These are phyloP conservation scores for Punctoribates punctum DNA, from an alignment of 2,888 invertebrate species.

Conservation along the genomic window DNA sequence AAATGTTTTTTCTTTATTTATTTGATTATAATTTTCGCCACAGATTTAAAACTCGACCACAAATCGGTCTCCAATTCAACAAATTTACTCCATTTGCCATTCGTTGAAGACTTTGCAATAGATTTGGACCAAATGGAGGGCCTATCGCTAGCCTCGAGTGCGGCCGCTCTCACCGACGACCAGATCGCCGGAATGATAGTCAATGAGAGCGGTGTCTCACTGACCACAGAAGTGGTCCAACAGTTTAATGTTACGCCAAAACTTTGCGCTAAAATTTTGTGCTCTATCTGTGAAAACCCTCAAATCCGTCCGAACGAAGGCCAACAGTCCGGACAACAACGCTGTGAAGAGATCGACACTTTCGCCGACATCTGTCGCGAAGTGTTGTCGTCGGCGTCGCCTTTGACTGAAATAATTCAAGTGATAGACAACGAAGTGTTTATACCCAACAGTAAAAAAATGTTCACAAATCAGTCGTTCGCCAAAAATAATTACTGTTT, in stretches of 20 bases:
- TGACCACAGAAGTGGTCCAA: conserved; percentile 40
- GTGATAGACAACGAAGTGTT: conserved; percentile 41
- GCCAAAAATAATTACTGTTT: conserved; percentile 33
- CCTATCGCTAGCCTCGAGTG: conserved; percentile 21
- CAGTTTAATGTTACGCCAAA: conserved; percentile 43
- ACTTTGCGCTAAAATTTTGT: conserved; percentile 41
- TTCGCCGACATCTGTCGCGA: conserved; percentile 44
- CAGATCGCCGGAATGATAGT: conserved; percentile 43
- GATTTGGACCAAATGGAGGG: conserved; percentile 34
- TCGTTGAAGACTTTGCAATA: conserved; percentile 4
- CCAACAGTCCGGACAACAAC: conserved; percentile 27
- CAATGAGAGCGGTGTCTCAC: conserved; percentile 42
- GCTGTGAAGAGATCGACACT: conserved; percentile 42
- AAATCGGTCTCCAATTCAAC: conserved; percentile 11
- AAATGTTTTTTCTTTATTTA: neutral
- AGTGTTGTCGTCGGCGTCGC: conserved; percentile 40
- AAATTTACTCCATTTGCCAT: conserved; percentile 38
- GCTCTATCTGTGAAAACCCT: conserved; percentile 39
- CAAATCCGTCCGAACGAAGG: conserved; percentile 15
- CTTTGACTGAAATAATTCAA: conserved; percentile 44
- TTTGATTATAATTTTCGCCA: too few species aligned
- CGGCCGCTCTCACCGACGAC: conserved; percentile 38
- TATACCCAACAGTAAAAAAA: conserved; percentile 30
- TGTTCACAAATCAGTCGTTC: conserved; percentile 21
- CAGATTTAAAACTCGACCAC: conserved; percentile 13